Base-by-base conservation (phyloP, 2,113 vertebrate species). In the Paratilapia polleni region DNA sequence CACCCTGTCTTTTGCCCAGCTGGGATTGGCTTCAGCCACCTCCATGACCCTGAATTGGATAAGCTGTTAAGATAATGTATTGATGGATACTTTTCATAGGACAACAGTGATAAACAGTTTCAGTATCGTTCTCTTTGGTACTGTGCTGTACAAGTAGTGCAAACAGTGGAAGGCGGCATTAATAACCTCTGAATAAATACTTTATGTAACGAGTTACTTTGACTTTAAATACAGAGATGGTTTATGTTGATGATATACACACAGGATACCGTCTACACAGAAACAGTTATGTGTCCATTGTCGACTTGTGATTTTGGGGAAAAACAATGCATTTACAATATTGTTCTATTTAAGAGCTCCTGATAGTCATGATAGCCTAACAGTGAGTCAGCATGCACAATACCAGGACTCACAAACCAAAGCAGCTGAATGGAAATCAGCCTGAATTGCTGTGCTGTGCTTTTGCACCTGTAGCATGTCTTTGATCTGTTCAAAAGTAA, bases 401-500 rank as follows among this genome's bases (percentile, higher is more conserved):
- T 28, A 49, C 20, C 20, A 36, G n/a, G 38, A 36, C 52, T 26
- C 64, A 58, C 26, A 58, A 63, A 80, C 36, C 19, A 28, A 85
- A 75, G 24, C 20, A 28, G 38, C 28, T 49, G 15, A 47, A 49
- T 81, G 43, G 60, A 78, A 52, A 28, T 63, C 19, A 10, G 66
- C 34, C 36, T 1, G 2, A 56, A 26, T 43, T 68, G 10, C 17
- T 73, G 28, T 74, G 3, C 20, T 64, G 2, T 5, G 2, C 13
- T 54, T 63, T 62, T 54, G 43, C 11, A 41, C 9, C 31, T 31
- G 4, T 6, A 36, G 24, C 20, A 19, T 79, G 47, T 82, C 34
- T 77, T 47, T 68, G 64, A 49, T 49, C 64, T 49, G 41, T 70
- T n/a, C n/a, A n/a, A n/a, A n/a, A n/a, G n/a, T n/a, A n/a, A n/a